A percentile compares a stretch with the other conserved stretches of the same genome.
These are phyloP conservation scores for Drosophila kohkoa DNA, from an alignment of 1,140 invertebrate genomes.

Conservation along the genomic window DNA sequence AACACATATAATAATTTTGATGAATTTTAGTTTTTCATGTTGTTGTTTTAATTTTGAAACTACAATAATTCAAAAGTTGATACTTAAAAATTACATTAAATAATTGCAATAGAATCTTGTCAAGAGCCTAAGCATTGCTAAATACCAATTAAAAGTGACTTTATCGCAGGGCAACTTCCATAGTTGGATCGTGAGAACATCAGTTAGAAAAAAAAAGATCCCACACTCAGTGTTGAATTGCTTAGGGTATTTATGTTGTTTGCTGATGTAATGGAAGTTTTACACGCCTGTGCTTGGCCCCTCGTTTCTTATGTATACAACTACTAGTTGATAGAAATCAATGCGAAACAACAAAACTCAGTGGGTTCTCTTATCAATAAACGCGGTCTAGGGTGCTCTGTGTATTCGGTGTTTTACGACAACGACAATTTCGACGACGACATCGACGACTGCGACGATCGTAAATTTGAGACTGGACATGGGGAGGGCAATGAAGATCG, in stretches of 20 bases:
- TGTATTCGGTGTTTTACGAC: too few species aligned
- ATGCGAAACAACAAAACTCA: slow-evolving; percentile 12
- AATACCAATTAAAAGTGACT: too few species aligned
- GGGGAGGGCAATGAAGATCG: slow-evolving; percentile 2
- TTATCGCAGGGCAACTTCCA: too few species aligned
- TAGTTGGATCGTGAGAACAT: too few species aligned
- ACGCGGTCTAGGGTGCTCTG: not conserved
- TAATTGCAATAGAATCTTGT: too few species aligned
- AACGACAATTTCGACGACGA: slow-evolving; percentile 21
- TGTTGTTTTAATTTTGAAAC: too few species aligned
- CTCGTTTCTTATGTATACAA: slow-evolving; percentile 6
- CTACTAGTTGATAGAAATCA: slow-evolving; percentile 3
- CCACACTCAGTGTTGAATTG: not conserved
- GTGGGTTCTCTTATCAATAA: slow-evolving; percentile 33
- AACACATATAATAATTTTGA: too few species aligned
- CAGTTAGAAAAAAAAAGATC: too few species aligned
- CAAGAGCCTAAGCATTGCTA: too few species aligned
- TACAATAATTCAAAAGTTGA: too few species aligned
- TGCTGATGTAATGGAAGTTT: slow-evolving; percentile 30
- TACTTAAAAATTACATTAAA: too few species aligned
- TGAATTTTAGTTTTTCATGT: too few species aligned
- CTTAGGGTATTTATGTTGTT: slow-evolving; percentile 3
- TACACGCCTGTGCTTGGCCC: slow-evolving; percentile 11
- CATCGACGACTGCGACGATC: slow-evolving; percentile 1
- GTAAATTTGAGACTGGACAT: not conserved